A percentile compares a stretch with the other conserved stretches of the same genome.
phyloP scores from a whole-genome alignment of 2,113 vertebrate species.

The Hydropotes inermis region DNA sequence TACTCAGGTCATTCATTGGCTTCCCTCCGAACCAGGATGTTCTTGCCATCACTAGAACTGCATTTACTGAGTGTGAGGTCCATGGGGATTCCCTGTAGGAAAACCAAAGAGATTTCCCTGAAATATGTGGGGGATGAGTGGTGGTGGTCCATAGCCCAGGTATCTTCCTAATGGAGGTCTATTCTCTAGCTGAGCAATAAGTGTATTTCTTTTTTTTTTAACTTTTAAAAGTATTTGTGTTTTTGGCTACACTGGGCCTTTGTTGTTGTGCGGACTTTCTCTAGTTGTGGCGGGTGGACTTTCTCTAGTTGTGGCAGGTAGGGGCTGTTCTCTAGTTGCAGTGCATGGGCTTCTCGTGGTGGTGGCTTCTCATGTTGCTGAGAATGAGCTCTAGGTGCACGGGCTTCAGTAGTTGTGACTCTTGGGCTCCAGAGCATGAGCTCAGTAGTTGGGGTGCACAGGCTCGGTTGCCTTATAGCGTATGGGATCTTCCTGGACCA shows the following conservation, averaged over 20 bases:
- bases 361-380: neutral
- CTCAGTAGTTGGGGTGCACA: neutral
- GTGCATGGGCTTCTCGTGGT: fast-evolving
- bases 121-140: neutral
- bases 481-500: neutral
- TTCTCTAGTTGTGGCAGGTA: neutral
- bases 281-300: neutral
- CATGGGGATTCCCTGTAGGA: neutral
- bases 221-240: neutral
- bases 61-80: neutral
- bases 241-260: neutral
- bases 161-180: neutral
- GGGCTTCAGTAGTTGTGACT: neutral
- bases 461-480: neutral
- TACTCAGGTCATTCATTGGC: neutral
- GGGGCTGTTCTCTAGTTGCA: neutral
- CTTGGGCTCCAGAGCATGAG: neutral
- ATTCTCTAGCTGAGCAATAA: neutral
- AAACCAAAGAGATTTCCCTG: neutral
- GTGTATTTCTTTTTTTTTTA: neutral
- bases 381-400: neutral
- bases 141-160: neutral
- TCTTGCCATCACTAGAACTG: neutral
- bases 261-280: neutral
- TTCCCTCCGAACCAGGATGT: neutral